These are phyloP conservation scores for Amphimallon solstitiale DNA, from an alignment of 2,888 invertebrate species.

Conservation along the genomic window DNA sequence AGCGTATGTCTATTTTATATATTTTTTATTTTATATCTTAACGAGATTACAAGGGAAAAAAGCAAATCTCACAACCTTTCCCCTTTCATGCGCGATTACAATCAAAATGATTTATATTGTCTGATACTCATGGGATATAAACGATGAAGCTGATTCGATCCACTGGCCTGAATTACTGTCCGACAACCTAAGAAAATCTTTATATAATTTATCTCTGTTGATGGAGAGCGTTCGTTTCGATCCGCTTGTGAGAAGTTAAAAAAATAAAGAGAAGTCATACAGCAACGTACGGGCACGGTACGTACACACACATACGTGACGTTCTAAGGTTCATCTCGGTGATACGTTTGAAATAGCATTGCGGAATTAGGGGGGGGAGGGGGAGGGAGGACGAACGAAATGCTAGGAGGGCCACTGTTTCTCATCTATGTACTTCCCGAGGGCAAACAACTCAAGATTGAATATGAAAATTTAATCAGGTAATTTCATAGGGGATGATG, in stretches of 20 bases:
- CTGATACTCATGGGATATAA: conserved; percentile 32
- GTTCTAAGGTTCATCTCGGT: background rate
- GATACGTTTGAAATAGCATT: background rate
- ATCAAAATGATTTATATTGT: conserved; percentile 41
- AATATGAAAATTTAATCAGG: conserved; percentile 83
- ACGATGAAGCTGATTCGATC: conserved; percentile 17
- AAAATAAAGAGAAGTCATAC: background rate
- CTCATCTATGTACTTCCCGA: conserved; percentile 62
- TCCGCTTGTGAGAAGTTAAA: background rate
- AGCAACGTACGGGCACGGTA: background rate
- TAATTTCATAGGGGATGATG: conserved; percentile 73
- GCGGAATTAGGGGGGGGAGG: background rate
- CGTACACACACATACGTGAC: background rate
- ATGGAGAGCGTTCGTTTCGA: conserved; percentile 7
- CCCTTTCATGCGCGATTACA: conserved; percentile 37
- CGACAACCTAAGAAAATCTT: conserved; percentile 3
- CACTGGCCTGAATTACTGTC: conserved; percentile 17
- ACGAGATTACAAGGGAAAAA: conserved; percentile 32
- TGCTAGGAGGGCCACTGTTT: conserved; percentile 48
- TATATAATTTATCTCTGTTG: background rate
- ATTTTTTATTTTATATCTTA: no score
- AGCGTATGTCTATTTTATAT: no score
- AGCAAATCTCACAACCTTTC: conserved; percentile 28
- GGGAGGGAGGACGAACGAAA: background rate
- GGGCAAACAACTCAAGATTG: conserved; percentile 78